phyloP scores from a whole-genome alignment of 1,140 invertebrate species.

The Radopholus similis region DNA sequence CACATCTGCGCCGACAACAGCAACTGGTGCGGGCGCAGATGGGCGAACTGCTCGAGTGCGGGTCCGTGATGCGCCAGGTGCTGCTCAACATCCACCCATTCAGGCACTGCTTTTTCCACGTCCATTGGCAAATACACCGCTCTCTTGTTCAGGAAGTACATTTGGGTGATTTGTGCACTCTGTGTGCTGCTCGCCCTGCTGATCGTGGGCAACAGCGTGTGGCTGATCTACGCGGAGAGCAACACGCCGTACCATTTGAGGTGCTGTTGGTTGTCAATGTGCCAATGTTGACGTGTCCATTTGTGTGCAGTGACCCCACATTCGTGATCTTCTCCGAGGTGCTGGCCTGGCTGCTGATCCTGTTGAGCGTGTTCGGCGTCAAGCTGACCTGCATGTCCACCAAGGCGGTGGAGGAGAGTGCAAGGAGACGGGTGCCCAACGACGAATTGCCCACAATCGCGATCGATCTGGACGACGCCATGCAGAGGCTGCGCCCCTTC shows the following conservation, averaged over 20 bases:
- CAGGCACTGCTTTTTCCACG: slow-evolving; percentile 12
- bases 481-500: slow-evolving; percentile 2
- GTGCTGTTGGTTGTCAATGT: not conserved
- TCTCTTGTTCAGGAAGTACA: slow-evolving; percentile 16
- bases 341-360: slow-evolving; percentile 16
- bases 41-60: slow-evolving; percentile 15
- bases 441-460: not conserved
- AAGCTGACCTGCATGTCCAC: slow-evolving; percentile 19
- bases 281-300: not conserved
- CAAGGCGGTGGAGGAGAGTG: not conserved
- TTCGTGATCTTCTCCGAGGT: slow-evolving; percentile 27
- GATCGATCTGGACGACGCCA: not conserved
- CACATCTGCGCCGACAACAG: not conserved
- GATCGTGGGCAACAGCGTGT: slow-evolving; percentile 16
- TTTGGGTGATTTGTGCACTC: slow-evolving; percentile 22
- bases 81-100: slow-evolving; percentile 21
- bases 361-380: slow-evolving; percentile 15
- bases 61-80: slow-evolving; percentile 12
- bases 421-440: not conserved
- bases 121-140: not conserved
- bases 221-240: slow-evolving; percentile 11
- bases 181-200: slow-evolving; percentile 21
- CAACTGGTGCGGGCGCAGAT: not conserved
- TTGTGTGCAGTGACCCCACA: slow-evolving; percentile 13
- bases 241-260: slow-evolving; percentile 1